A percentile compares a stretch with the other conserved stretches of the same genome.
Evolutionary conservation across 2,797 vertebrate genomes (phyloP).

Genomic region (Coluber constrictor): DNA sequence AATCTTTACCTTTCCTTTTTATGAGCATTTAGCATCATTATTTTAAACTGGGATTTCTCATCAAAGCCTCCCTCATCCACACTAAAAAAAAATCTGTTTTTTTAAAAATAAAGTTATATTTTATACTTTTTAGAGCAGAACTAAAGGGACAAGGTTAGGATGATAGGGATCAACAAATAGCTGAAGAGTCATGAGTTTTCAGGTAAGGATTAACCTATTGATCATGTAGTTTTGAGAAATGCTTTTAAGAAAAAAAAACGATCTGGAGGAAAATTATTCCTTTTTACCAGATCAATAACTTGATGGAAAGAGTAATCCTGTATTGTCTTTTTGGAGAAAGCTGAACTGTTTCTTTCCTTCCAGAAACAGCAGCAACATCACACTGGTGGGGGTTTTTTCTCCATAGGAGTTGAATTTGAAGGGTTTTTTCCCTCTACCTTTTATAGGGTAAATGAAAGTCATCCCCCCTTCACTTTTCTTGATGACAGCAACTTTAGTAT

Average conservation of each 20-base stretch:
- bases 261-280: not conserved
- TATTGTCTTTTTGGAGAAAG: not conserved
- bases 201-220: not conserved
- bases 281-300: not conserved
- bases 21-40: not conserved
- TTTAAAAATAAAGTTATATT: not conserved
- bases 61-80: not conserved
- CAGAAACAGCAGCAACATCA: not conserved
- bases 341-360: not conserved
- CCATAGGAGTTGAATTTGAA: not conserved
- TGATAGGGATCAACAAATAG: not conserved
- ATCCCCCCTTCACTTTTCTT: not conserved
- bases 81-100: not conserved
- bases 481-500: not conserved
- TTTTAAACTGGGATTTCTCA: not conserved
- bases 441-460: not conserved
- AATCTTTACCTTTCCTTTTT: not conserved
- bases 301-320: not conserved
- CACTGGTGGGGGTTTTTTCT: not conserved
- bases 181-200: not conserved
- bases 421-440: not conserved
- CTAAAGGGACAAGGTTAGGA: not conserved
- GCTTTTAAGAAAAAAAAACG: not conserved
- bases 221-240: not conserved
- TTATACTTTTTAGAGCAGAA: not conserved